Base-by-base conservation (phyloP, 2,797 vertebrate genomes). In the Limosa lapponica region DNA sequence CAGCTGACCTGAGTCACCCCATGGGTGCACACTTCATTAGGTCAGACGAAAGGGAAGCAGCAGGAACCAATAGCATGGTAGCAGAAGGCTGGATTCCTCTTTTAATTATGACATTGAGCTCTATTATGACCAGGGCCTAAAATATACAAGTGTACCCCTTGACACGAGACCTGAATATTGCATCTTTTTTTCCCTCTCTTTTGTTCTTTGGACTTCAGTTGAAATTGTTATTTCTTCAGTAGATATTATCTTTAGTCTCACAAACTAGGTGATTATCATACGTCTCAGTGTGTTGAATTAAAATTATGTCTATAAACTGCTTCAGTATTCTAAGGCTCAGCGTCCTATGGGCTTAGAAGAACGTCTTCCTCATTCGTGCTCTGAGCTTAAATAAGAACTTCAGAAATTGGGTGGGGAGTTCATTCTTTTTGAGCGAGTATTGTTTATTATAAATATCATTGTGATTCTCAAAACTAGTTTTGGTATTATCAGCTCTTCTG, bases 21-120 rank as follows among this genome's bases (percentile, higher is more conserved):
- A 0, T 72, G 85, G 62, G 75, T 91, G 72, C 69, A 61, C 69
- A 57, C 22, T 75, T 75, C 73, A 48, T 83, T 94, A 81, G 69
- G 62, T 83, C 79, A 83, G 85, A 86, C 57, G 74, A 84, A 87
- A 82, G 51, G 71, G 82, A 84, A 96, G 70, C 90, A 94, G 54
- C 77, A 87, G 73, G 46, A 87, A 34, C 16, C 19, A 49, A 32
- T 8, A 89, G 62, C n/a, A 36, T 4, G 2, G 37, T 61, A 73
- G 78, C 71, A 87, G 88, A 72, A 75, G 70, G 30, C 54, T 89
- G 58, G 25, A 82, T 84, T 92, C 58, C 64, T 81, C 77, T 93
- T 88, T 58, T 74, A 79, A 13, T 80, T 84, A 32, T 18, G 23
- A 64, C 43, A 32, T 82, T 75, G 73, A 78, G 24, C 66, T 90